phyloP scores from a whole-genome alignment of 1,140 invertebrate species.

The Tetragonula clypearis region DNA sequence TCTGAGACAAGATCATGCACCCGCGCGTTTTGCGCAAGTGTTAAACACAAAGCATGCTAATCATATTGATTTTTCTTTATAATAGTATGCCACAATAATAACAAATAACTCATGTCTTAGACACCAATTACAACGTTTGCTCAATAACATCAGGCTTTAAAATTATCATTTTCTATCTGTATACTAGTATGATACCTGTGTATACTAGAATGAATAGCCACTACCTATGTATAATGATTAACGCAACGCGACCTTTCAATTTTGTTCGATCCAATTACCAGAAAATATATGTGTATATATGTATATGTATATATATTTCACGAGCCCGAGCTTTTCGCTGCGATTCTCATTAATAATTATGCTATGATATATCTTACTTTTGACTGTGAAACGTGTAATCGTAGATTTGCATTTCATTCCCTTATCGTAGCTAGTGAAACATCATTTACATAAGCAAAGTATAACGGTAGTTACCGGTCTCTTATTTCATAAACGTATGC shows the following conservation, averaged over 20 bases:
- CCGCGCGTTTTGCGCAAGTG: conserved; percentile 28
- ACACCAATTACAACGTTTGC: conserved; percentile 57
- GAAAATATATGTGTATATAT: background rate
- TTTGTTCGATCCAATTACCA: background rate
- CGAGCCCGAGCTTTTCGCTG: background rate
- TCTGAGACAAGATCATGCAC: conserved; percentile 35
- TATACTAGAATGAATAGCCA: conserved; percentile 50
- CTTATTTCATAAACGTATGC: conserved; percentile 48
- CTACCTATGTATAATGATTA: conserved; percentile 12
- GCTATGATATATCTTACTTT: background rate
- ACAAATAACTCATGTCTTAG: conserved; percentile 54
- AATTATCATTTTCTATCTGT: conserved; percentile 37
- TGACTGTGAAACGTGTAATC: background rate
- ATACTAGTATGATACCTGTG: conserved; percentile 39
- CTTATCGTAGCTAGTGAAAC: conserved; percentile 6
- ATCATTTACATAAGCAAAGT: conserved; percentile 22
- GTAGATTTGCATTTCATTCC: background rate
- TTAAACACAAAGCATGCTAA: conserved; percentile 58
- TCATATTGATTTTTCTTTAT: conserved; percentile 50
- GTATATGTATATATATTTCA: background rate
- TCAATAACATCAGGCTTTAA: conserved; percentile 38
- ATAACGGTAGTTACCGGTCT: conserved; percentile 5
- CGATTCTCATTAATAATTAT: background rate
- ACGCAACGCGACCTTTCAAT: conserved; percentile 9
- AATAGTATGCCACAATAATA: conserved; percentile 56